Conservation (phyloP, 1,140 invertebrate genomes). For the Lethrus apterus region DNA sequence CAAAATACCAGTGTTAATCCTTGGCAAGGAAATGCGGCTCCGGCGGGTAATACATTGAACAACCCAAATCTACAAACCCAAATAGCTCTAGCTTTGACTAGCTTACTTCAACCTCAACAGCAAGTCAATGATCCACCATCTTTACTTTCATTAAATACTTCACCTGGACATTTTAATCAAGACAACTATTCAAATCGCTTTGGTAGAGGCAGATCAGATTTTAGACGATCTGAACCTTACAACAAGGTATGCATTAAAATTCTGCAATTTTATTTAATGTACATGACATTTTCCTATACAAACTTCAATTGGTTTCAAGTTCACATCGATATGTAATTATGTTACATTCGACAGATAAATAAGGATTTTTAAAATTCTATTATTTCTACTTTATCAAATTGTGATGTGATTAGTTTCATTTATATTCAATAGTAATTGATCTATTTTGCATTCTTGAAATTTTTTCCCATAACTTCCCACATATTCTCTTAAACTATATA, state of each 20-base stretch:
- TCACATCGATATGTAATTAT: too few species aligned
- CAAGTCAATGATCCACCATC: conserved; percentile 37
- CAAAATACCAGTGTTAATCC: conserved; percentile 36
- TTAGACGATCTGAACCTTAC: conserved; percentile 38
- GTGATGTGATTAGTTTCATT: too few species aligned
- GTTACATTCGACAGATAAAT: too few species aligned
- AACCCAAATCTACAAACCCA: conserved; percentile 36
- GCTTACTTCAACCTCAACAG: conserved; percentile 37
- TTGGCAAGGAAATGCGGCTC: conserved; percentile 33
- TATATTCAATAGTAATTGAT: conserved; percentile 16
- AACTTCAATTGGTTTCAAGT: too few species aligned
- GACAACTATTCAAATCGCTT: conserved; percentile 34
- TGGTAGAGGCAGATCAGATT: conserved; percentile 37
- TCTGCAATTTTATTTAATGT: conserved; percentile 13
- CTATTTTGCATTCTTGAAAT: conserved; percentile 1
- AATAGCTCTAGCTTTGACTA: conserved; percentile 39
- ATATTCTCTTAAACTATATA: background rate
- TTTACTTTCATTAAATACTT: conserved; percentile 39
- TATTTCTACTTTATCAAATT: too few species aligned
- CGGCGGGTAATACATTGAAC: conserved; percentile 29
- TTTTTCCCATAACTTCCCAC: background rate
- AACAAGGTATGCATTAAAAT: conserved; percentile 34
- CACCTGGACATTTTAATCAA: conserved; percentile 34
- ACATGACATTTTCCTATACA: conserved; percentile 10
- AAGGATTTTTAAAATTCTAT: too few species aligned